These are phyloP conservation scores for Columba guinea DNA, from an alignment of 2,797 vertebrate genomes.

Conservation along the genomic window DNA sequence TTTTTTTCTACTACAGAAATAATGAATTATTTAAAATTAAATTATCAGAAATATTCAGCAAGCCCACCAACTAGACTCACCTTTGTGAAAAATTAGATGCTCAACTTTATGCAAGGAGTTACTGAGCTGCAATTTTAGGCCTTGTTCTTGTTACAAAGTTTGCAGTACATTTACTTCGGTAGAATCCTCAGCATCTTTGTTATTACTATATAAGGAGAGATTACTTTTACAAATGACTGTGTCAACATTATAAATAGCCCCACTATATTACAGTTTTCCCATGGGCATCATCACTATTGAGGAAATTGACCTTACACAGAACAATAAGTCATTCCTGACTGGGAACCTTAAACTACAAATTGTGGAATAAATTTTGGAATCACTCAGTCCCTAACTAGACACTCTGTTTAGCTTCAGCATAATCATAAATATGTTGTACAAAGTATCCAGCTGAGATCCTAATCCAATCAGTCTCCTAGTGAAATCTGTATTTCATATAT, in stretches of 20 bases:
- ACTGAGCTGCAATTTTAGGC: neutral
- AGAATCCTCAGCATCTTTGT: neutral
- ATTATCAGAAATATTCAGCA: neutral
- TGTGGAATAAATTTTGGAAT: constrained; percentile 33
- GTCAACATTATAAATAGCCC: constrained; percentile 29
- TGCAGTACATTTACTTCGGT: neutral
- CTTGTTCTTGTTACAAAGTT: neutral
- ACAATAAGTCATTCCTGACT: neutral
- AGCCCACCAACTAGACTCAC: neutral
- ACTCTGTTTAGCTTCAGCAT: neutral
- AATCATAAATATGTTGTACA: neutral
- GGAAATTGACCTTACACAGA: constrained; percentile 21
- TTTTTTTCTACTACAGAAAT: neutral
- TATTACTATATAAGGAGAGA: constrained; percentile 34
- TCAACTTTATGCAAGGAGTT: neutral
- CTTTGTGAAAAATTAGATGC: neutral
- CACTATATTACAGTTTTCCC: neutral
- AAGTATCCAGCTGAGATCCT: neutral
- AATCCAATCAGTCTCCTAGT: neutral
- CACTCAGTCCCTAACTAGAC: neutral
- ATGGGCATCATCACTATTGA: neutral
- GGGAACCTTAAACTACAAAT: neutral
- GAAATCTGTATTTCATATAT: neutral
- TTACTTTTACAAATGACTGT: neutral
- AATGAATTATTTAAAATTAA: neutral